Evolutionary conservation across 2,113 vertebrate genomes (phyloP).

Genomic region (Colius striatus): DNA sequence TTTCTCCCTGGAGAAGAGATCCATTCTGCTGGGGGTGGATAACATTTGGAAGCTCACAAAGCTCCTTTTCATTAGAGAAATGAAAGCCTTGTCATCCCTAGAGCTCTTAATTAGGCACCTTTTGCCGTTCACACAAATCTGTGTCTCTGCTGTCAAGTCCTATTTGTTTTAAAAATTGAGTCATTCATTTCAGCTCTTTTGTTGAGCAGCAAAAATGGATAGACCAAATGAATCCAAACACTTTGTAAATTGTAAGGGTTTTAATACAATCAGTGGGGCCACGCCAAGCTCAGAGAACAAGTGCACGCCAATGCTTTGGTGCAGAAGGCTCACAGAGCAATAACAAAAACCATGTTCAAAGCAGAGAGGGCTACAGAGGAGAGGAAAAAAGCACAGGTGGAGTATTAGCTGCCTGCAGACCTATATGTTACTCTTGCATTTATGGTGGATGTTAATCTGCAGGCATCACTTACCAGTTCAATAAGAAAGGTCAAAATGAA

Average conservation of each 20-base stretch:
- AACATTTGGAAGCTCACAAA: conserved; percentile 39
- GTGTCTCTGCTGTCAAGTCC: conserved; percentile 44
- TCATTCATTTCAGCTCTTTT: conserved; percentile 24
- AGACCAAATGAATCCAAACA: not conserved
- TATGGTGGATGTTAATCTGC: not conserved
- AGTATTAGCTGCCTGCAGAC: not conserved
- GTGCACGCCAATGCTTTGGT: not conserved
- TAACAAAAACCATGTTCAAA: conserved; percentile 19
- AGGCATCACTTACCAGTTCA: not conserved
- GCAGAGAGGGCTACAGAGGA: not conserved
- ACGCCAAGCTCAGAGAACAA: not conserved
- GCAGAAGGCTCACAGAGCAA: not conserved
- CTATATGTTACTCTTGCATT: not conserved
- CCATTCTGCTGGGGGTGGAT: not conserved
- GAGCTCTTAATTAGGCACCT: conserved; percentile 66
- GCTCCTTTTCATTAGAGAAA: conserved; percentile 64
- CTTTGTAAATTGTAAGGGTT: conserved; percentile 12
- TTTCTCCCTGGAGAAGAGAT: conserved; percentile 36
- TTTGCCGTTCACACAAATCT: conserved; percentile 52
- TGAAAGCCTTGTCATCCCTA: conserved; percentile 52
- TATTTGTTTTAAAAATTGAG: conserved; percentile 63
- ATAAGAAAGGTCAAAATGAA: not conserved
- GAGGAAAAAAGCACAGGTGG: not conserved
- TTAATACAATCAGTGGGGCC: conserved; percentile 12
- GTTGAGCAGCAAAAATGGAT: conserved; percentile 29